These are phyloP conservation scores for Agrilus mali DNA, from an alignment of 2,888 invertebrate species.

Conservation along the genomic window DNA sequence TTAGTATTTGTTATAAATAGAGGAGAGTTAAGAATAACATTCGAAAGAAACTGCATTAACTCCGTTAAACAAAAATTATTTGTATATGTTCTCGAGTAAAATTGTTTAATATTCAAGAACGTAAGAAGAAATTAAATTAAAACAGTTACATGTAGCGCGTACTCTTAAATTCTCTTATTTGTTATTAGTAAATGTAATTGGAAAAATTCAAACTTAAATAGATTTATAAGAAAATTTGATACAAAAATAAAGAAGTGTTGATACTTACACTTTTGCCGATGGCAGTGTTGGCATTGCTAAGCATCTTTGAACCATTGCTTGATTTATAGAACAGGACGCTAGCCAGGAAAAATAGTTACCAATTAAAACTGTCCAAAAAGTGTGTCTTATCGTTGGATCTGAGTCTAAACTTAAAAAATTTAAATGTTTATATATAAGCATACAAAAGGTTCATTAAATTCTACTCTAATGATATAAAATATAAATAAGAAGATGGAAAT, in stretches of 20 bases:
- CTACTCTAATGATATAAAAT: not conserved
- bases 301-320: slow-evolving; percentile 78
- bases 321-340: slow-evolving; percentile 71
- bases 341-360: slow-evolving; percentile 74
- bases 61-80: no score
- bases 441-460: no score
- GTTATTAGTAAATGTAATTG: not conserved
- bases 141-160: not conserved
- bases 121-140: not conserved
- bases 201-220: not conserved
- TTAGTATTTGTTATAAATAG: no score
- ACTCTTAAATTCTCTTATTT: no score
- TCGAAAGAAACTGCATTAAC: no score
- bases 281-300: slow-evolving; percentile 60
- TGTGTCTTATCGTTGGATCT: slow-evolving; percentile 65
- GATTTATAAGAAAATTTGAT: not conserved
- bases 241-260: not conserved
- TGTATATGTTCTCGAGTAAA: no score
- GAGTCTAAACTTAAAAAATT: slow-evolving; percentile 48
- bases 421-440: no score
- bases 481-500: not conserved
- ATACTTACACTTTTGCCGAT: slow-evolving; percentile 58
- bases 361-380: slow-evolving; percentile 65
- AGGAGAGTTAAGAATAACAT: no score
- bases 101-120: no score